Evolutionary conservation across 2,888 invertebrate genomes (phyloP), one percentile per base, ranked within the genome.

Genomic region (Acanthosoma haemorrhoidale): DNA sequence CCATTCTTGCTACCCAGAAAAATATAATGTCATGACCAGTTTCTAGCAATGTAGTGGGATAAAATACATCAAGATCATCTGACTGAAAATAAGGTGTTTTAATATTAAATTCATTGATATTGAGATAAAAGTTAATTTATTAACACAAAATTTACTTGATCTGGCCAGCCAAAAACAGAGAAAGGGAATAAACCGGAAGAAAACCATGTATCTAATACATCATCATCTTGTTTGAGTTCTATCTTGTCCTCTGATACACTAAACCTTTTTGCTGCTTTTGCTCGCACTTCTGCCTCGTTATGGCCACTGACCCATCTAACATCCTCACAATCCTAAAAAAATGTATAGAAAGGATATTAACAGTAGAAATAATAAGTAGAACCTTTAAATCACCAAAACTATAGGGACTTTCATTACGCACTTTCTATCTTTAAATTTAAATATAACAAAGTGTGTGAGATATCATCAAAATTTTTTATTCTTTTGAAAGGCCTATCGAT

Each of bases 1-100:
- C 98, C 99, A 99, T 99, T 72, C 97, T 85, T 0, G 98, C 98
- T 4, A 99, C 99, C 99, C 99, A 99, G 83, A 99, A 99, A 85
- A 99, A 99, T 59, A 99, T 80, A 77, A 99, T 99, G 77, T 94
- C 99, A 79, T 98, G 95, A 0, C 99, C 97, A 0, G 97, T 98
- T 82, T 99, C 99, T 76, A 99, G 82, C 57, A 99, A 80, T 0
- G 89, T 87, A 0, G 94, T 91, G 0, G 99, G 99, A 83, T 96
- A 99, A 82, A 94, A 95, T 0, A 87, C 86, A 80, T 89, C 79
- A 74, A 95, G 79, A 69, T 89, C 88, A 43, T 82, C 79, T 0
- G 85, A 87, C 84, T 86, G 76, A 57, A 79, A 78, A 70, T 18
- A 32, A 18, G 31, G 59, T 32, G 41, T 9, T 15, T 15, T 13